A percentile compares a stretch with the other conserved stretches of the same genome.
Conservation (phyloP, 2,888 invertebrate species). For the Homarus gammarus region DNA sequence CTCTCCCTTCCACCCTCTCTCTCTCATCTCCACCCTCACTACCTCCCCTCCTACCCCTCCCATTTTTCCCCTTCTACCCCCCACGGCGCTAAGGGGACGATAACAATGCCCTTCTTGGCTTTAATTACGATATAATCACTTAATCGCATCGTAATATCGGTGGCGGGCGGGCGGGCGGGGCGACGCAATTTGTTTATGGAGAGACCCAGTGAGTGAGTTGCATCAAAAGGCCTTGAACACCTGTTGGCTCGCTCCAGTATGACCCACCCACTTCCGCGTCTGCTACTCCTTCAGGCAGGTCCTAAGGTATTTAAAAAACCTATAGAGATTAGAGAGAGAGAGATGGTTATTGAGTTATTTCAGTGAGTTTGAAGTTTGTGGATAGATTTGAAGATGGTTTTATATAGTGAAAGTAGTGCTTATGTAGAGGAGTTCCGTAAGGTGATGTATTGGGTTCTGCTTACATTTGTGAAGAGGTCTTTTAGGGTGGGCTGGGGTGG, state of each 20-base stretch:
- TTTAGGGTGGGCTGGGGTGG: background rate
- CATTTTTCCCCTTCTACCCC: background rate
- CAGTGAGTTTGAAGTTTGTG: too few relatives aligned
- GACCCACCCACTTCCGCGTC: background rate
- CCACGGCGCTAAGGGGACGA: conserved; percentile 20
- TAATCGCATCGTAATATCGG: conserved; percentile 38
- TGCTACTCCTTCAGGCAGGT: background rate
- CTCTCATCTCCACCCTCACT: background rate
- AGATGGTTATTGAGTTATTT: too few relatives aligned
- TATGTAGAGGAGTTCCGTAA: too few relatives aligned
- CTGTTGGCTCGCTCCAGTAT: background rate
- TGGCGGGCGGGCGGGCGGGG: background rate
- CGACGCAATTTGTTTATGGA: conserved; percentile 32
- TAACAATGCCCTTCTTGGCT: conserved; percentile 27
- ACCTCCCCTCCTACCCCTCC: background rate
- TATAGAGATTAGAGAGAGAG: background rate
- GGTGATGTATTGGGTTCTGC: too few relatives aligned
- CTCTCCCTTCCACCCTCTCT: background rate
- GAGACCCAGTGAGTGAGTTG: background rate
- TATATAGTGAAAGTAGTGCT: too few relatives aligned
- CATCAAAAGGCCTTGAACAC: background rate
- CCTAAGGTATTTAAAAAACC: too few relatives aligned
- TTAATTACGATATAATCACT: conserved; percentile 39
- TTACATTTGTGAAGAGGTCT: too few relatives aligned
- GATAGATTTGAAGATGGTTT: too few relatives aligned